Evolutionary conservation across 2,113 vertebrate genomes (phyloP).

Genomic region (Clarias gariepinus): DNA sequence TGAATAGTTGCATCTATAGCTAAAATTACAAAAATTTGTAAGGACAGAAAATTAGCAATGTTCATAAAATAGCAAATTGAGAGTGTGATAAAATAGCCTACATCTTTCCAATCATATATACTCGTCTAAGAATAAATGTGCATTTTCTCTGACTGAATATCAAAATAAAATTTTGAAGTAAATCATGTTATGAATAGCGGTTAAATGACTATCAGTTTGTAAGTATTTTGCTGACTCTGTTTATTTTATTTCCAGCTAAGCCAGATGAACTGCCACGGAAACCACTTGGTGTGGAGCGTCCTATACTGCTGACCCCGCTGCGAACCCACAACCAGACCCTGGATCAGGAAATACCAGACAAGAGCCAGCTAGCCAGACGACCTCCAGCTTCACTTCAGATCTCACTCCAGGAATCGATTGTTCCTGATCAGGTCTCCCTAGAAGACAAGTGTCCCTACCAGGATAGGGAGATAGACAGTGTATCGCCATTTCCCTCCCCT

Average conservation of each 20-base stretch:
- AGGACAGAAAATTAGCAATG: neutral
- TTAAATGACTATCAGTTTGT: neutral
- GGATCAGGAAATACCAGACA: constrained; percentile 45
- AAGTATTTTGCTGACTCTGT: neutral
- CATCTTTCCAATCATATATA: neutral
- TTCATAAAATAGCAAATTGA: too few relatives aligned
- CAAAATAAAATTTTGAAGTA: neutral
- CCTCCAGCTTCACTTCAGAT: constrained; percentile 21
- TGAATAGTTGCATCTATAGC: neutral
- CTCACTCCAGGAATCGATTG: constrained; percentile 44
- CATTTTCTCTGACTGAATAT: neutral
- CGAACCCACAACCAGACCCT: constrained; percentile 37
- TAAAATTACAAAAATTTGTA: neutral
- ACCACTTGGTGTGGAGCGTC: constrained; percentile 79
- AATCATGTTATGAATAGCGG: neutral
- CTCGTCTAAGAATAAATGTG: neutral
- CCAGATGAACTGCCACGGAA: constrained; percentile 82
- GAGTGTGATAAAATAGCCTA: too few relatives aligned
- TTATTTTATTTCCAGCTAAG: constrained; percentile 68
- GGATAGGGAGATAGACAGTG: constrained; percentile 20
- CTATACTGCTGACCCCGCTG: constrained; percentile 70
- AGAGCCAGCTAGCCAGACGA: constrained; percentile 34
- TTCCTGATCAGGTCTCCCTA: constrained; percentile 50
- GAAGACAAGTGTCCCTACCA: constrained; percentile 44
- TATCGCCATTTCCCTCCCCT: constrained; percentile 56